Evolutionary conservation across 2,113 vertebrate species (phyloP), one percentile per base, ranked within the genome.

Genomic region (Stigmatopora argus): DNA sequence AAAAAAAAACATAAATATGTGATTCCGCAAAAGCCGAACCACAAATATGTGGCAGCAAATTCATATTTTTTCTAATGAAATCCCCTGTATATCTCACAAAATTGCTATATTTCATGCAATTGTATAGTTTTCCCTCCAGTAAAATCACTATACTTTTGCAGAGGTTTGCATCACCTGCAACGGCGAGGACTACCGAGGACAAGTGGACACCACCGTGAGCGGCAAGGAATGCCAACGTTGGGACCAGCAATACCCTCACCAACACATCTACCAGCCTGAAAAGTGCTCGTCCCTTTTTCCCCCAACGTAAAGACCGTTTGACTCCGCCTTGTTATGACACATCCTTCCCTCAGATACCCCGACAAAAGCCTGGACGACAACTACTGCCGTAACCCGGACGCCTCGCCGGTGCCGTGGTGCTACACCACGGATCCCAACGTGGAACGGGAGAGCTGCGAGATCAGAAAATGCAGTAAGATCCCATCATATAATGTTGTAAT

Each of bases 311-410:
- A 14, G 3, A 62, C 13, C 41, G 18, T 41, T 18, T 4, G 23
- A 12, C 21, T 13, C 11, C 23, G 14, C 7, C 14, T 15, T 2
- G 9, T 34, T 0, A 1, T 13, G 13, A 31, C 4, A 0, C 51
- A 2, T 66, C 23, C 71, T 10, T 73, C 15, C 63, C n/a, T 19
- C 74, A 99, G 97, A 82, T 98, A 98, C 75, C 94, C 93, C 0
- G 95, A 99, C 77, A 95, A 95, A 84, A 92, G 91, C 49, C 82
- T 99, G 66, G 93, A 95, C 2, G 94, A 99, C 83, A 98, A 99
- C 88, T 99, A 97, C 76, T 99, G 96, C 73, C 94, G 96, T 61
- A 99, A 99, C 66, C 97, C 96, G 0, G 96, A 99, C 14, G 90
- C 93, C 53, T 98, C 96, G 0, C 94, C 94, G 3, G 84, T 91